Evolutionary conservation across 2,113 vertebrate species (phyloP).

Genomic region (Myotis davidii): DNA sequence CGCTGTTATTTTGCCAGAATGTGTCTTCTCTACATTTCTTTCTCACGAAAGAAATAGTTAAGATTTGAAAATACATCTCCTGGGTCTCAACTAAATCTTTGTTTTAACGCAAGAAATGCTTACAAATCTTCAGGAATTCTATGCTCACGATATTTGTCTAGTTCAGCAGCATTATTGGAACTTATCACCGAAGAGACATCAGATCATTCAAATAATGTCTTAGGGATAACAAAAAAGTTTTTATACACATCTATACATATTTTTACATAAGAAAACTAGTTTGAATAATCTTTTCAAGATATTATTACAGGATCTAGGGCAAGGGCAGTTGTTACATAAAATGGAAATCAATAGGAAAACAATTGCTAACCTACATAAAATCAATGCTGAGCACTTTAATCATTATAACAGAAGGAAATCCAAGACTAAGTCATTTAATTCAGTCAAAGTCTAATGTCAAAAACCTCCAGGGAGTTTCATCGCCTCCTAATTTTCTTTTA

Average conservation of each 20-base stretch:
- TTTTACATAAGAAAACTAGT: neutral
- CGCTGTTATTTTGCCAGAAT: neutral
- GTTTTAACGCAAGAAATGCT: neutral
- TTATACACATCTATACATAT: neutral
- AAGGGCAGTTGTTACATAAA: neutral
- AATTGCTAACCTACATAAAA: neutral
- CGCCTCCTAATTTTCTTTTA: conserved; percentile 6
- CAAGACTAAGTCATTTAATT: neutral
- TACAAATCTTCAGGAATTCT: neutral
- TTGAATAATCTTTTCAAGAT: neutral
- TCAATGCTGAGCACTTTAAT: neutral
- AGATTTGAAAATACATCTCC: neutral
- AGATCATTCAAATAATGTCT: neutral
- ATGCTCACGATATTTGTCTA: neutral
- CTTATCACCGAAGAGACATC: neutral
- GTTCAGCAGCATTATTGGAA: neutral
- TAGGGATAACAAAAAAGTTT: neutral
- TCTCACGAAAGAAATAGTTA: neutral
- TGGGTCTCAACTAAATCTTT: neutral
- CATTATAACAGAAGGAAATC: neutral
- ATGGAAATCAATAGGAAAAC: neutral
- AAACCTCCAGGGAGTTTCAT: neutral
- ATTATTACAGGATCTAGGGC: neutral
- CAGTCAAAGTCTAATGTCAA: conserved; percentile 1
- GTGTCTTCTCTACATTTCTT: neutral